These are phyloP conservation scores for Coturnix japonica DNA, from an alignment of 2,113 vertebrate genomes.

Conservation along the genomic window DNA sequence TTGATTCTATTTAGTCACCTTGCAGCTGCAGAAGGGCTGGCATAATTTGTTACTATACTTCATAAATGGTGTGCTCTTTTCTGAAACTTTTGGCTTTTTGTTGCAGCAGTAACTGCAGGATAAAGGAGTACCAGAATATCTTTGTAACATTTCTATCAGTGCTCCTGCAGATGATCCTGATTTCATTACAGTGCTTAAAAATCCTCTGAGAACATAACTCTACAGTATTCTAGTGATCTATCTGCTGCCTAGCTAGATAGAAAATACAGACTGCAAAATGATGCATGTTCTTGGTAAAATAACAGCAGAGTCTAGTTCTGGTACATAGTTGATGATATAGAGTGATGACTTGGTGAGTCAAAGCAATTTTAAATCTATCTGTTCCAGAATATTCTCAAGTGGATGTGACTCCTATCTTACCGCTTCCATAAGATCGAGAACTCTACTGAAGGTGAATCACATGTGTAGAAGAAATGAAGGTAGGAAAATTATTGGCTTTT, in stretches of 20 bases:
- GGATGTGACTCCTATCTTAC: background rate
- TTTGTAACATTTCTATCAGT: background rate
- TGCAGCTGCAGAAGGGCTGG: background rate
- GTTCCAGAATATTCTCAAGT: conserved; percentile 15
- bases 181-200: background rate
- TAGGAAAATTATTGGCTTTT: background rate
- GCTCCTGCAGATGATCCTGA: background rate
- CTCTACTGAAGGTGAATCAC: background rate
- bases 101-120: background rate
- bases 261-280: background rate
- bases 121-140: background rate
- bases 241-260: background rate
- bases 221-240: background rate
- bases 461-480: background rate
- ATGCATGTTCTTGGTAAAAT: background rate
- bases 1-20: background rate
- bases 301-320: background rate
- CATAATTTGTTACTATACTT: background rate
- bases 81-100: background rate
- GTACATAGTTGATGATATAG: background rate
- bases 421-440: background rate
- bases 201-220: background rate
- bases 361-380: conserved; percentile 21
- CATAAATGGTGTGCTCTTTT: background rate
- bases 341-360: background rate